These are phyloP conservation scores for Solea solea DNA, from an alignment of 2,113 vertebrate genomes.

Conservation along the genomic window DNA sequence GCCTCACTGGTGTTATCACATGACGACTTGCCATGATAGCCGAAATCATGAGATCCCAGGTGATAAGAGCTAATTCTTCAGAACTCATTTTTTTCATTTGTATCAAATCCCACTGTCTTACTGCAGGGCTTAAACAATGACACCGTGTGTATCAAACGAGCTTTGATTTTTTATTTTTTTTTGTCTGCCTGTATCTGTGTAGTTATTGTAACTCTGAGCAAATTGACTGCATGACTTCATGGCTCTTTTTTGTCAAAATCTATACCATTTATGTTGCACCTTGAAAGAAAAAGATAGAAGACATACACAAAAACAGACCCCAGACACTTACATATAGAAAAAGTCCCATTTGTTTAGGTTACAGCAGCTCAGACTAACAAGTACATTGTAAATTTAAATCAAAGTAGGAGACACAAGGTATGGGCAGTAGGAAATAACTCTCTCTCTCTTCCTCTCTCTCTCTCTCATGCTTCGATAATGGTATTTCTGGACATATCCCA, in stretches of 20 bases:
- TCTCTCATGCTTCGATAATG: slow-evolving; percentile 61
- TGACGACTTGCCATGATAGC: not conserved
- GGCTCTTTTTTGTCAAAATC: slow-evolving; percentile 59
- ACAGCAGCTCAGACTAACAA: slow-evolving; percentile 49
- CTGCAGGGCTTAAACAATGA: slow-evolving; percentile 29
- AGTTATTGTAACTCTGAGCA: slow-evolving; percentile 57
- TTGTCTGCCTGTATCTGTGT: slow-evolving; percentile 26
- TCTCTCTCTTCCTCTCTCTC: not conserved
- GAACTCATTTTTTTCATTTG: slow-evolving; percentile 46
- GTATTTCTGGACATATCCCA: slow-evolving; percentile 79
- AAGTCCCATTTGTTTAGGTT: slow-evolving; percentile 49
- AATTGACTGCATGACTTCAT: slow-evolving; percentile 60
- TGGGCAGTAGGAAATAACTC: slow-evolving; percentile 38
- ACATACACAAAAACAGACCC: slow-evolving; percentile 12
- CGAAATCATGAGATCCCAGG: slow-evolving; percentile 34
- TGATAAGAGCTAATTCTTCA: slow-evolving; percentile 45
- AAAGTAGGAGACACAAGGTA: slow-evolving; percentile 52
- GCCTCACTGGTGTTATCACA: slow-evolving; percentile 6
- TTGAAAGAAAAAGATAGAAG: slow-evolving; percentile 48
- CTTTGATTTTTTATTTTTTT: slow-evolving; percentile 58
- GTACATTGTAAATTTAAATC: slow-evolving; percentile 36
- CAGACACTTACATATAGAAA: slow-evolving; percentile 47
- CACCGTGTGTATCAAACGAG: slow-evolving; percentile 48
- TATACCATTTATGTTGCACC: slow-evolving; percentile 57
- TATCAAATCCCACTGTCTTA: slow-evolving; percentile 51